Evolutionary conservation across 2,888 invertebrate species (phyloP).

Genomic region (Morpho helenor): DNA sequence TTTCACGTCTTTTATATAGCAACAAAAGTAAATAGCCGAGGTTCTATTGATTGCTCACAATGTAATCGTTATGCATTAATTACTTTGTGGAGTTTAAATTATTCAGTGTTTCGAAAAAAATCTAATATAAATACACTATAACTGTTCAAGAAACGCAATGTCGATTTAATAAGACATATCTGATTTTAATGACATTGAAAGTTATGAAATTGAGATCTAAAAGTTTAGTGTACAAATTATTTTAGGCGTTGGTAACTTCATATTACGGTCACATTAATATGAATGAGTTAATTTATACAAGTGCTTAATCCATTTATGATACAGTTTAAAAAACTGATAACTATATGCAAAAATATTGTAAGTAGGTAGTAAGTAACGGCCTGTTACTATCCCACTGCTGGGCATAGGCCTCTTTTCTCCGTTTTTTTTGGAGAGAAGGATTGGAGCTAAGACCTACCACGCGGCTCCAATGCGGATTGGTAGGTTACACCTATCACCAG

Average conservation of each 20-base stretch:
- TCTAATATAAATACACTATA: constrained; percentile 2
- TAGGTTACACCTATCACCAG: too few species aligned
- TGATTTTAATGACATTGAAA: constrained; percentile 1
- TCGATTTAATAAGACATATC: constrained; percentile 7
- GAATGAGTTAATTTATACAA: constrained; percentile 10
- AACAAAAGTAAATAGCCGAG: constrained; percentile 28
- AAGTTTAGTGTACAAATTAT: constrained; percentile 8
- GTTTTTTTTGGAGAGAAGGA: too few species aligned
- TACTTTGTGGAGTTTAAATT: constrained; percentile 5
- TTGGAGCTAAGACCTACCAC: too few species aligned
- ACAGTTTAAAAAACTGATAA: neutral
- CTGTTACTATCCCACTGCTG: too few species aligned
- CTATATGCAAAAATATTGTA: neutral
- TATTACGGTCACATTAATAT: constrained; percentile 3
- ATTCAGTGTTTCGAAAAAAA: constrained; percentile 9
- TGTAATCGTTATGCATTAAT: constrained; percentile 9
- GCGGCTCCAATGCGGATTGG: too few species aligned
- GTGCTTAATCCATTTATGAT: constrained; percentile 1
- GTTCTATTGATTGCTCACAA: constrained; percentile 24
- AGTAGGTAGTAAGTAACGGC: too few species aligned
- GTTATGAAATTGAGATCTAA: constrained; percentile 8
- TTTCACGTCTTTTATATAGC: constrained; percentile 34
- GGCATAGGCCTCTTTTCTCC: too few species aligned
- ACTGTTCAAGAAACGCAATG: constrained; percentile 5
- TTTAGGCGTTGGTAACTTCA: constrained; percentile 13